Conservation (phyloP, 2,888 invertebrate genomes). For the Anaspis maculata region DNA sequence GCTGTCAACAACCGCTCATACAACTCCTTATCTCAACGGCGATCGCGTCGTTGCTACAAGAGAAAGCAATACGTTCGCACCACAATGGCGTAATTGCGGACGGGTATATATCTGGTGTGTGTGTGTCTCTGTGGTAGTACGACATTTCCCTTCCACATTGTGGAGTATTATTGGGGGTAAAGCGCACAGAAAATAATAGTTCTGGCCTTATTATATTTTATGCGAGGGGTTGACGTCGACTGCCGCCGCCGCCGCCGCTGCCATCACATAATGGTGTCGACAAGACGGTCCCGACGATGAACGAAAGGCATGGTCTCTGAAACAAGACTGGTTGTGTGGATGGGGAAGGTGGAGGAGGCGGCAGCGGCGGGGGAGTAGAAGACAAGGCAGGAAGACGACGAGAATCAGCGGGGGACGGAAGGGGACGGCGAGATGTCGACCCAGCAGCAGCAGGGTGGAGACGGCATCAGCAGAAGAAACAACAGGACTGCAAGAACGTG, state of each 20-base stretch:
- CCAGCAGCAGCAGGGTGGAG: background rate
- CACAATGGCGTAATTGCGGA: conserved; percentile 21
- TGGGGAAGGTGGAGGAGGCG: too few relatives aligned
- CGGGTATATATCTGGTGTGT: too few relatives aligned
- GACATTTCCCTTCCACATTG: conserved; percentile 14
- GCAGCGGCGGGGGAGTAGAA: too few relatives aligned
- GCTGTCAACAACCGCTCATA: too few relatives aligned
- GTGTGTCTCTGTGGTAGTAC: conserved; percentile 11
- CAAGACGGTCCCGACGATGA: conserved; percentile 18
- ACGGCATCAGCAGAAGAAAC: background rate
- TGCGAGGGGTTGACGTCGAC: conserved; percentile 22
- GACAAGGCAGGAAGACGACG: background rate
- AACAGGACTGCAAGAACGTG: conserved; percentile 4
- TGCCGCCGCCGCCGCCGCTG: too few relatives aligned
- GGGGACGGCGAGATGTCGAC: background rate
- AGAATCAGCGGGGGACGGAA: background rate
- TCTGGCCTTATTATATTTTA: conserved; percentile 34
- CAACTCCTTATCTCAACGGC: too few relatives aligned
- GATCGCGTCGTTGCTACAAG: conserved; percentile 5
- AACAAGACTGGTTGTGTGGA: conserved; percentile 2
- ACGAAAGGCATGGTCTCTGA: background rate
- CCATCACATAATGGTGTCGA: conserved; percentile 25
- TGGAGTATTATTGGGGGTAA: conserved; percentile 25
- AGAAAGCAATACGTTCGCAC: conserved; percentile 18
- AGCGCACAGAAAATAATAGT: conserved; percentile 32